Evolutionary conservation across 1,140 invertebrate species (phyloP).

Genomic region (Zaprionus camerounensis): DNA sequence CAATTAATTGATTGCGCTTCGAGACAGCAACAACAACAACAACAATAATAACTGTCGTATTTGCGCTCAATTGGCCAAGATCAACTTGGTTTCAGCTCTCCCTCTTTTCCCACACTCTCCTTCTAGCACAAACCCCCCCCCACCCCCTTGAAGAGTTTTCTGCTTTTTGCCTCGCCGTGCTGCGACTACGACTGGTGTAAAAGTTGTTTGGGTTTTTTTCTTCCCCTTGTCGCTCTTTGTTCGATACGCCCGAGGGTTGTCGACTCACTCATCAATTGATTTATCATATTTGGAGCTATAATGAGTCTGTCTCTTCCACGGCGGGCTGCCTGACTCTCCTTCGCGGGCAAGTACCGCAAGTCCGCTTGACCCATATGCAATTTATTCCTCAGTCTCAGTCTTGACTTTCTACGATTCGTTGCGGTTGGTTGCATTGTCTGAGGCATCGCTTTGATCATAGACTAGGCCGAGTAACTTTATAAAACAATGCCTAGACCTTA

Average conservation of each 20-base stretch:
- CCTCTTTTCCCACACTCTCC: not conserved
- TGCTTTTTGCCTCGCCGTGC: conserved; percentile 18
- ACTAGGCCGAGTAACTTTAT: not conserved
- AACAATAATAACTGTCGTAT: conserved; percentile 80
- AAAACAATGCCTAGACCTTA: not conserved
- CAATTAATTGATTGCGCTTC: conserved; percentile 79
- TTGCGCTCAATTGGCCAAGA: conserved; percentile 63
- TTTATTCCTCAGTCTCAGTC: conserved; percentile 2
- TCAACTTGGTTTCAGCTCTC: conserved; percentile 19
- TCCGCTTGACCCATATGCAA: conserved; percentile 43
- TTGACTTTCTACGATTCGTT: conserved; percentile 20
- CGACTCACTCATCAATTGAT: conserved; percentile 38
- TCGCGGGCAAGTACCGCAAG: conserved; percentile 44
- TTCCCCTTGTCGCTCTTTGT: not conserved
- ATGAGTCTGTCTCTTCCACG: conserved; percentile 30
- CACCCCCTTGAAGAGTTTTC: not conserved
- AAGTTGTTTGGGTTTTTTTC: conserved; percentile 58
- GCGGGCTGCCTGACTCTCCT: conserved; percentile 11
- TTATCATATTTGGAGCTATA: conserved; percentile 54
- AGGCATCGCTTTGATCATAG: not conserved
- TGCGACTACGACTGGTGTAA: conserved; percentile 37
- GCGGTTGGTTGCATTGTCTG: not conserved
- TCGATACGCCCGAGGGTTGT: conserved; percentile 36
- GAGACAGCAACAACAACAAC: conserved; percentile 24
- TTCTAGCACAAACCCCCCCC: not conserved